A percentile compares a stretch with the other conserved stretches of the same genome.
Evolutionary conservation across 2,113 vertebrate species (phyloP).

Genomic region (Prinia subflava): DNA sequence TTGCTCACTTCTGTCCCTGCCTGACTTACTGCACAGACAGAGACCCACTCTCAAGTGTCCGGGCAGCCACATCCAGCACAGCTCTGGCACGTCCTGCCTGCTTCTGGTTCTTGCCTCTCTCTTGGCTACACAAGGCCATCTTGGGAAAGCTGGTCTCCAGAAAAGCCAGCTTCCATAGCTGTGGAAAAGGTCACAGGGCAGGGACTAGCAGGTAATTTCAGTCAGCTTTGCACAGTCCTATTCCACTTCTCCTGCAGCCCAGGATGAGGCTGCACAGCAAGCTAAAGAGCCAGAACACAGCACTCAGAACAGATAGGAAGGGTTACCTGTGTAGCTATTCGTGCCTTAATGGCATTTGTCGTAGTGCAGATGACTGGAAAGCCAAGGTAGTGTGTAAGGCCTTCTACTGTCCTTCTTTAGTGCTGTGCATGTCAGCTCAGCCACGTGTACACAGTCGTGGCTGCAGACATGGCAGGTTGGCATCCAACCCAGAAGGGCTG

Average conservation of each 20-base stretch:
- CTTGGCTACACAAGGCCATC: not conserved
- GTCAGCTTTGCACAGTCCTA: not conserved
- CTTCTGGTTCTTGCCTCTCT: not conserved
- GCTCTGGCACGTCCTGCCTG: not conserved
- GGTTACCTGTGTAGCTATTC: not conserved
- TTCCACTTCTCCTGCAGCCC: not conserved
- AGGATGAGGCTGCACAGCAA: not conserved
- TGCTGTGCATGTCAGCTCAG: not conserved
- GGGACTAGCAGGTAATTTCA: not conserved
- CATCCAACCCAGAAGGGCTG: not conserved
- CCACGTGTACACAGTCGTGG: accelerated
- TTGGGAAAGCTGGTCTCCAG: not conserved
- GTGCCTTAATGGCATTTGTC: not conserved
- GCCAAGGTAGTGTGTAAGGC: not conserved
- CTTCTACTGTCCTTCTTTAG: not conserved
- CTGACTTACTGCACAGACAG: not conserved
- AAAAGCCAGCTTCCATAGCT: not conserved
- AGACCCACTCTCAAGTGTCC: not conserved
- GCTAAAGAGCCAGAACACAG: not conserved
- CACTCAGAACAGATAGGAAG: not conserved
- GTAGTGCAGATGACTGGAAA: not conserved
- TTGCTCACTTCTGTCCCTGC: not conserved
- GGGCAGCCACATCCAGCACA: not conserved
- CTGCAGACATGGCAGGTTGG: not conserved
- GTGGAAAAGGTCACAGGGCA: not conserved